phyloP scores from a whole-genome alignment of 2,888 invertebrate genomes.

The Drosophila stalkeri region DNA sequence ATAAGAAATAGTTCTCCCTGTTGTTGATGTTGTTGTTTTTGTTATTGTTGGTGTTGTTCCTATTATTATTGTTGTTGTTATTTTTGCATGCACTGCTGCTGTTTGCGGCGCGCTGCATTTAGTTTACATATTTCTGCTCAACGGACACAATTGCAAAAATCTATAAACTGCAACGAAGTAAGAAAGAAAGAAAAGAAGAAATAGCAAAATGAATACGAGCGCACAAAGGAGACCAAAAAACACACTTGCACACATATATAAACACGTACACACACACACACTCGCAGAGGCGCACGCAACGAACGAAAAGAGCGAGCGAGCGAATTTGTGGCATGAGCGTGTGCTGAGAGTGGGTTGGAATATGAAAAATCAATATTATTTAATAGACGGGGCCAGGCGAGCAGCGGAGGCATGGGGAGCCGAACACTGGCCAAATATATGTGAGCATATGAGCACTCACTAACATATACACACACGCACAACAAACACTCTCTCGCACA shows the following conservation, averaged over 20 bases:
- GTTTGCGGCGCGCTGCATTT: conserved; percentile 69
- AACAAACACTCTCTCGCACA: conserved; percentile 44
- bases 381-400: conserved; percentile 61
- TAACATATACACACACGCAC: conserved; percentile 46
- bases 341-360: conserved; percentile 63
- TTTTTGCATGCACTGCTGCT: conserved; percentile 54
- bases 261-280: conserved; percentile 22
- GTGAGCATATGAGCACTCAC: conserved; percentile 44
- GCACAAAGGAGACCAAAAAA: conserved; percentile 68
- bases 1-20: conserved; percentile 42
- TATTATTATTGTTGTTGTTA: conserved; percentile 42
- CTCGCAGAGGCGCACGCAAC: conserved; percentile 48
- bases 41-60: conserved; percentile 35
- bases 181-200: conserved; percentile 60
- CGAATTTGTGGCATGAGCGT: conserved; percentile 48
- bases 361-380: conserved; percentile 81
- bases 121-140: conserved; percentile 82
- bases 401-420: conserved; percentile 25
- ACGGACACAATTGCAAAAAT: conserved; percentile 81
- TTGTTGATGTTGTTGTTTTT: conserved; percentile 21
- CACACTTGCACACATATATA: conserved; percentile 42
- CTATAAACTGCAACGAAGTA: conserved; percentile 82
- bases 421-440: conserved; percentile 51
- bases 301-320: conserved; percentile 52
- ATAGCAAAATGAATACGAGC: conserved; percentile 62